Conservation (phyloP, 2,888 invertebrate species). For the Dasypogon diadema region DNA sequence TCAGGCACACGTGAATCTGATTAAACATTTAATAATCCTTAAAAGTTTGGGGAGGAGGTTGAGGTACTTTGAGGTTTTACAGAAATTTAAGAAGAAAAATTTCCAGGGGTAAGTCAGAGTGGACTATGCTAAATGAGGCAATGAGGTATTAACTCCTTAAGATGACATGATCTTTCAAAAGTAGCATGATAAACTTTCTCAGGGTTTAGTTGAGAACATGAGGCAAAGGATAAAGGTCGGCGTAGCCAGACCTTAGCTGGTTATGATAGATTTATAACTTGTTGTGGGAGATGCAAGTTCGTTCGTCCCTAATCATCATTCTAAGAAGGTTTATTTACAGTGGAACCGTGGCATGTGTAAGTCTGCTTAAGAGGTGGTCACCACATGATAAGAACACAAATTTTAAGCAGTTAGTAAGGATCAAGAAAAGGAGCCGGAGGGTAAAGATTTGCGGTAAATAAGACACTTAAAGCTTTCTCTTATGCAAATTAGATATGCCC, state of each 20-base stretch:
- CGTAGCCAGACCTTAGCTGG: conserved; percentile 28
- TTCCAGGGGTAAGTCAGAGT: background rate
- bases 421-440: background rate
- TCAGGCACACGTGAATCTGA: conserved; percentile 3
- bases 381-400: conserved; percentile 22
- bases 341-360: background rate
- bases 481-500: too few species aligned
- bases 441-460: background rate
- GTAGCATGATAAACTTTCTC: conserved; percentile 1
- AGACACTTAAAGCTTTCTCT: background rate
- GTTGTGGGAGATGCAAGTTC: conserved; percentile 13
- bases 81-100: too few species aligned
- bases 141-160: conserved; percentile 11
- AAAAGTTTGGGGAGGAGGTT: background rate
- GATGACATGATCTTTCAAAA: conserved; percentile 18
- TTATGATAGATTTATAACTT: conserved; percentile 54
- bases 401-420: background rate
- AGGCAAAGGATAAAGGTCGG: background rate
- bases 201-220: background rate
- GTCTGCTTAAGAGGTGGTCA: conserved; percentile 40
- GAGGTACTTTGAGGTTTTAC: too few species aligned
- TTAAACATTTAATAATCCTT: conserved; percentile 38
- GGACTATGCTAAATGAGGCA: background rate
- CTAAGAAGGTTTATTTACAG: background rate
- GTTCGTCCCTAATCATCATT: background rate